Evolutionary conservation across 2,888 invertebrate genomes (phyloP), one percentile per base, ranked within the genome.

Genomic region (Apomyelois bistriatella): DNA sequence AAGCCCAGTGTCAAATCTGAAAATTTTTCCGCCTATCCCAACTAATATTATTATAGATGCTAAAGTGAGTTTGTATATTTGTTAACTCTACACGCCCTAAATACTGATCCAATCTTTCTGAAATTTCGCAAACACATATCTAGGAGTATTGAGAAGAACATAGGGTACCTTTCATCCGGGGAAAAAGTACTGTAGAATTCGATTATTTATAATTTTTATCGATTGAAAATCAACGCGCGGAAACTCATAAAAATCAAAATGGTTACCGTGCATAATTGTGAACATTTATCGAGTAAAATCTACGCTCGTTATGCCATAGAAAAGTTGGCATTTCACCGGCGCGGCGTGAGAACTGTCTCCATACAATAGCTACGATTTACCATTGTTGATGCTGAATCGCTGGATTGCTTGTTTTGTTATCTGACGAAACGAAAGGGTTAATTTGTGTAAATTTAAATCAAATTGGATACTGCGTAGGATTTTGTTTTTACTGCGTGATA

Each of bases 221-320:
- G 22, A 22, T 22, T 22, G n/a, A n/a, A n/a, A n/a, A n/a, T 5
- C 22, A 5, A 22, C 5, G 22, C 22, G 22, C 22, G 15, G 6
- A 38, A 38, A 38, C 12, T 38, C 13, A 13, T 22, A 13, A 38
- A 38, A 38, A 38, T 12, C 36, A 36, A 36, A 36, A 4, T 38
- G 37, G 13, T 12, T 38, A 13, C 10, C 16, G 10, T 9, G 30
- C 15, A 3, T 22, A 22, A 9, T 2, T 37, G 17, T 22, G 50
- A 47, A 47, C 37, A 51, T 54, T 48, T 52, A 37, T 48, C 38
- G 13, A 41, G 54, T 48, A 46, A 46, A 50, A 54, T 54, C 46
- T 50, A 3, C 38, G 53, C 40, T 54, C 38, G 51, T 54, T 54
- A 50, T 15, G 28, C 49, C 50, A 41, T 41, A 38, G 50, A 30